Evolutionary conservation across 2,113 vertebrate genomes (phyloP).

Genomic region (Neogobius melanostomus): DNA sequence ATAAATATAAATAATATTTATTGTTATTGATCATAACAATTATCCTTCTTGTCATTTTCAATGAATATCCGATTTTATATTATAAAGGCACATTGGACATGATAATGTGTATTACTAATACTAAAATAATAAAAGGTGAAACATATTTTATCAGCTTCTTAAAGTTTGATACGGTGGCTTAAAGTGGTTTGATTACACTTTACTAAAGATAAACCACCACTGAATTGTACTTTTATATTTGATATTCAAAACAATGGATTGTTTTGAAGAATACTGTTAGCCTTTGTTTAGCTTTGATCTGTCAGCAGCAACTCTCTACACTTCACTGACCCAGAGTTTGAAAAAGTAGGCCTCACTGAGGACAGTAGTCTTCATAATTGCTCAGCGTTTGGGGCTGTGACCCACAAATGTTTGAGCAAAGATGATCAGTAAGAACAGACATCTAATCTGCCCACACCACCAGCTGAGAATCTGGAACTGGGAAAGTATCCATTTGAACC

Average conservation of each 20-base stretch:
- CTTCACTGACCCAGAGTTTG: slow-evolving; percentile 16
- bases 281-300: slow-evolving; percentile 11
- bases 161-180: too few relatives aligned
- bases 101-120: too few relatives aligned
- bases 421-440: slow-evolving; percentile 14
- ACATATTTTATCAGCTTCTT: too few relatives aligned
- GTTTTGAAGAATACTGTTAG: slow-evolving; percentile 16
- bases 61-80: too few relatives aligned
- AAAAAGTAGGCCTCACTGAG: slow-evolving; percentile 2
- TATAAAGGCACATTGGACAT: too few relatives aligned
- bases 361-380: background rate
- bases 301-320: slow-evolving; percentile 18
- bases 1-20: too few relatives aligned
- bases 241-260: background rate
- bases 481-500: slow-evolving; percentile 5
- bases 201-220: too few relatives aligned
- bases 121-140: too few relatives aligned
- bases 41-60: too few relatives aligned
- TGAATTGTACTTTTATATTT: too few relatives aligned
- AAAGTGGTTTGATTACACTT: too few relatives aligned
- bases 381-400: slow-evolving; percentile 21
- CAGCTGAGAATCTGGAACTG: background rate
- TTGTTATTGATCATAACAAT: too few relatives aligned
- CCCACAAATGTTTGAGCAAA: slow-evolving; percentile 27
- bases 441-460: slow-evolving; percentile 6